These are phyloP conservation scores for Tragopan temminckii DNA, from an alignment of 2,797 vertebrate genomes.

Conservation along the genomic window DNA sequence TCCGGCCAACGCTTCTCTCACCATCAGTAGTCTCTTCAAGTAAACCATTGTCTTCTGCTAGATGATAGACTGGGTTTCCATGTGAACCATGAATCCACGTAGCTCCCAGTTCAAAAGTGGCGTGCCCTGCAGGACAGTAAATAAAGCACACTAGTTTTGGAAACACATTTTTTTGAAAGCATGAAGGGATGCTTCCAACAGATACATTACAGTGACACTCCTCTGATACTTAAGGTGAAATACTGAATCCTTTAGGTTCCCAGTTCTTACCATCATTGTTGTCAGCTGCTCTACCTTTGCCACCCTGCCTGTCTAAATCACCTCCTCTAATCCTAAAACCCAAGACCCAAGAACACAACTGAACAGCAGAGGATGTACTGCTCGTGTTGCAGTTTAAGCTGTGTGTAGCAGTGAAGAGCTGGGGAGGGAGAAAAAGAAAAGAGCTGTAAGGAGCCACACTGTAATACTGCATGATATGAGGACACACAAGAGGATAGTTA, in stretches of 20 bases:
- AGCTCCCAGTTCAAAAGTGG: slow-evolving; percentile 98
- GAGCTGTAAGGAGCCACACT: background rate
- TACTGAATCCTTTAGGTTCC: background rate
- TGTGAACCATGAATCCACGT: slow-evolving; percentile 99
- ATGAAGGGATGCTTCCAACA: background rate
- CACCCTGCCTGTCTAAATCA: background rate
- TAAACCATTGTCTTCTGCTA: slow-evolving; percentile 97
- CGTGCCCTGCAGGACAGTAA: slow-evolving; percentile 84
- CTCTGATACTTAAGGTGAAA: background rate
- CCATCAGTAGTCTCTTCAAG: slow-evolving; percentile 95
- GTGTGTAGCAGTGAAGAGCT: background rate
- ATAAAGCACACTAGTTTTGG: background rate
- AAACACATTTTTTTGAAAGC: background rate
- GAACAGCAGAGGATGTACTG: background rate
- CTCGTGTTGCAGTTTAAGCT: background rate
- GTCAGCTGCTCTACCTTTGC: background rate
- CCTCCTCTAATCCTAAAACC: background rate
- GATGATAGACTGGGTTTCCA: slow-evolving; percentile 98
- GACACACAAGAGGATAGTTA: background rate
- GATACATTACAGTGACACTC: background rate
- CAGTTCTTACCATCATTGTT: background rate
- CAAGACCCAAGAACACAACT: background rate
- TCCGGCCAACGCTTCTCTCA: slow-evolving; percentile 94
- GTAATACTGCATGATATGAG: background rate
- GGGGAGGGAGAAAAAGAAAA: background rate